These are phyloP conservation scores for Montipora foliosa DNA, from an alignment of 64 coral and sea anemone species.

Conservation along the genomic window DNA sequence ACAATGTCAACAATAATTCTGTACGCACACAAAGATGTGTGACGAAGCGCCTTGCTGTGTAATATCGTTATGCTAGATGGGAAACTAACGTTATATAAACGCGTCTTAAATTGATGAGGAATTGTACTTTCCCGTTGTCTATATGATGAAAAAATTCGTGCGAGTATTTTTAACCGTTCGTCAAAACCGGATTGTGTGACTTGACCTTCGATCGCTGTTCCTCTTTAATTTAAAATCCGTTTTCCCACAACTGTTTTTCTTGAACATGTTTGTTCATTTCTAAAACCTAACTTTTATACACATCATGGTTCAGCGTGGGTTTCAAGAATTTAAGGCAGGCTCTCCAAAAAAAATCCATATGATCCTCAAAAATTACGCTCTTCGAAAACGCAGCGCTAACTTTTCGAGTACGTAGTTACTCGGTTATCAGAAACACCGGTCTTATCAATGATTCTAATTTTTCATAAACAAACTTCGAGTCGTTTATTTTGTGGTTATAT, in stretches of 20 bases:
- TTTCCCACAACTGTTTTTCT: no score
- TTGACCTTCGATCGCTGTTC: no score
- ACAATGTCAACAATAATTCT: neutral
- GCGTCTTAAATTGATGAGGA: neutral
- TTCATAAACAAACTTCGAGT: neutral
- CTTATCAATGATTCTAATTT: neutral
- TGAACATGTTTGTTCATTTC: no score
- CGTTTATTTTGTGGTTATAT: neutral
- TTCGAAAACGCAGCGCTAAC: no score
- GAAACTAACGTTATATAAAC: neutral
- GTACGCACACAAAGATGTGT: conserved; percentile 6
- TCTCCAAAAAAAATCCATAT: no score
- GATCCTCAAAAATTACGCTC: no score
- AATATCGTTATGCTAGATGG: conserved; percentile 9
- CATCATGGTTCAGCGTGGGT: no score
- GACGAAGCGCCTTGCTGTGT: conserved; percentile 10
- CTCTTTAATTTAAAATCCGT: no score
- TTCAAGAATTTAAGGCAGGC: no score
- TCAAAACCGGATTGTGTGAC: no score
- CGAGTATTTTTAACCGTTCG: neutral
- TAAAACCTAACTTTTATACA: no score
- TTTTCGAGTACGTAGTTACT: neutral
- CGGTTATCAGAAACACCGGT: neutral
- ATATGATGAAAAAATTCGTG: neutral
- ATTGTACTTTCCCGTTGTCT: neutral